Evolutionary conservation across 2,113 vertebrate species (phyloP).

Genomic region (Daubentonia madagascariensis): DNA sequence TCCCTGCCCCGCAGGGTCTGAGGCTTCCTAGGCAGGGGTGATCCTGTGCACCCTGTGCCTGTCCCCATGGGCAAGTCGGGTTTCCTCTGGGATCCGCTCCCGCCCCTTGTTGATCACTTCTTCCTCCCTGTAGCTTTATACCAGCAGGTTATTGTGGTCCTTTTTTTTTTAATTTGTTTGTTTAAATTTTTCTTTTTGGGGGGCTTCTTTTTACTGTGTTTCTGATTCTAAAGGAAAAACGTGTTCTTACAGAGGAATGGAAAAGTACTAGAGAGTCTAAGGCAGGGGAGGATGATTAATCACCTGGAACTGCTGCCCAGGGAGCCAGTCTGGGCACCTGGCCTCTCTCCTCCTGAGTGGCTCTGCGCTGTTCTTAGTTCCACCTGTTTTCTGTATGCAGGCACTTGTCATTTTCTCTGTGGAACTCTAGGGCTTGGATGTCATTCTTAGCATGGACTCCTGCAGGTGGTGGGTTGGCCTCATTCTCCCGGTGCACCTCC

Average conservation of each 20-base stretch:
- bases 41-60: background rate
- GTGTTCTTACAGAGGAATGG: background rate
- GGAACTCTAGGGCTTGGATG: background rate
- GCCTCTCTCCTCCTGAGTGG: background rate
- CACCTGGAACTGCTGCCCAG: accelerated
- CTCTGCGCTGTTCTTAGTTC: background rate
- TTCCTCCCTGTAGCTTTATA: background rate
- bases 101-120: accelerated
- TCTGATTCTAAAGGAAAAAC: slow-evolving; percentile 13
- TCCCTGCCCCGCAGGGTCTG: background rate
- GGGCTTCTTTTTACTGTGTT: background rate
- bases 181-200: background rate
- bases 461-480: background rate
- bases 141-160: background rate
- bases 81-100: background rate
- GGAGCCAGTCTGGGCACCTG: no score
- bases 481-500: background rate
- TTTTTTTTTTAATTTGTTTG: background rate
- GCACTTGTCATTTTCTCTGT: background rate
- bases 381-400: background rate
- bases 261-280: background rate
- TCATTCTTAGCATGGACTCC: background rate
- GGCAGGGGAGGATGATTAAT: accelerated
- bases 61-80: background rate
- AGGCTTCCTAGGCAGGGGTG: background rate